phyloP scores from a whole-genome alignment of 1,140 invertebrate species.

The Drosophila persimilis region DNA sequence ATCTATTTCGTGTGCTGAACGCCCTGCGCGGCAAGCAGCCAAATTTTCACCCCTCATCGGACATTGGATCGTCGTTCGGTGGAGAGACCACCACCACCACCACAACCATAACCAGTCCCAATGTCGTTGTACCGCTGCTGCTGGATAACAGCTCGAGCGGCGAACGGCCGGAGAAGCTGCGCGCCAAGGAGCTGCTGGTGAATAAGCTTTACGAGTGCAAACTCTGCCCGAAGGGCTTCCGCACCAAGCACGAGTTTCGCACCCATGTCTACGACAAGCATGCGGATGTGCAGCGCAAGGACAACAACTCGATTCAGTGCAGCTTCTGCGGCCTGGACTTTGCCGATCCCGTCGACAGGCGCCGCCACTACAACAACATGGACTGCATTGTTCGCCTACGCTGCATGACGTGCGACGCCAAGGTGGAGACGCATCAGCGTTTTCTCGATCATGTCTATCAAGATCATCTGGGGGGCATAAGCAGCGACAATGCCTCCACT shows the following conservation, averaged over 20 bases:
- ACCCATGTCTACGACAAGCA: conserved; percentile 82
- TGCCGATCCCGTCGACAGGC: conserved; percentile 76
- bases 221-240: conserved; percentile 77
- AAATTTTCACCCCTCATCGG: no score
- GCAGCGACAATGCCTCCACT: conserved; percentile 69
- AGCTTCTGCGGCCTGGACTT: conserved; percentile 79
- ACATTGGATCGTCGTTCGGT: no score
- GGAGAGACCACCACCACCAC: no score
- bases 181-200: conserved; percentile 78
- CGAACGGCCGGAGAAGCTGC: conserved; percentile 67
- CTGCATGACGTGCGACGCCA: conserved; percentile 82
- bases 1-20: conserved; percentile 73
- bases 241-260: conserved; percentile 82
- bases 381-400: conserved; percentile 79
- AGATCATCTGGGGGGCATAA: conserved; percentile 72
- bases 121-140: conserved; percentile 1
- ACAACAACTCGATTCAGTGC: conserved; percentile 71
- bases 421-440: conserved; percentile 77
- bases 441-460: conserved; percentile 82
- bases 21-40: conserved; percentile 51
- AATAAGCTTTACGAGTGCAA: conserved; percentile 82
- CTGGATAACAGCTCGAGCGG: conserved; percentile 3
- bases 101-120: conserved; percentile 8
- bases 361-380: conserved; percentile 82
- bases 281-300: conserved; percentile 78